Base-by-base conservation (phyloP, 1,140 invertebrate species). In the Drosophila oshimai region DNA sequence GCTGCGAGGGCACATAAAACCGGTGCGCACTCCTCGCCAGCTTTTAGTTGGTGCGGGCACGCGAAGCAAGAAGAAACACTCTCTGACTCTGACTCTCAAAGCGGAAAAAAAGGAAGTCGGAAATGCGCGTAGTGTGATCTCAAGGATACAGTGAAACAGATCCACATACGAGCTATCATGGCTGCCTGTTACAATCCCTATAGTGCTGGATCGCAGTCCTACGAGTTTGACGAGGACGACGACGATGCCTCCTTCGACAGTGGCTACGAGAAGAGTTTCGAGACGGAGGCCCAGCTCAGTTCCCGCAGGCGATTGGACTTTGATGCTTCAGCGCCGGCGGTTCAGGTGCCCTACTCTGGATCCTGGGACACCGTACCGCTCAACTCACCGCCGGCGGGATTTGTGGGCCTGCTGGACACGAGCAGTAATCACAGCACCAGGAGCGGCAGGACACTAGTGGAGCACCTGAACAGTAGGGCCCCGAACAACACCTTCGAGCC, bases 241-340 rank as follows among this genome's bases (percentile, higher is more conserved):
- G 87, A 89, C 28, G 93, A 94, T 33, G 94, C 94, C 67, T 95
- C 94, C 31, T 94, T 93, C 36, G 94, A 95, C 74, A 95, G 94
- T 0, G 94, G 94, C 31, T 93, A 95, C 69, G 94, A 95, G 51
- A 93, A 93, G 51, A 93, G 93, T 61, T 94, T 93, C 57, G 93
- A 93, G 57, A 89, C 87, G 36, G 87, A 86, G 34, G 65, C 45
- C 12, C 68, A 75, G 41, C 26, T 68, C 7, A 91, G 74, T 17
- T 65, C 88, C 12, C 69, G 90, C 4, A 62, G 81, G 10, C 83
- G 81, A 3, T 18, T 87, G 39, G 81, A 90, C 34, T 80, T 91
- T n/a, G 46, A 68, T 1, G 44, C 22, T 89, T 74, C 49, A 57
- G 61, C 18, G 44, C 42, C 71, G 17, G 22, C 29, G 9, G 17